Base-by-base conservation (phyloP, 2,888 invertebrate species). In the Pachliopta kotzebuea region DNA sequence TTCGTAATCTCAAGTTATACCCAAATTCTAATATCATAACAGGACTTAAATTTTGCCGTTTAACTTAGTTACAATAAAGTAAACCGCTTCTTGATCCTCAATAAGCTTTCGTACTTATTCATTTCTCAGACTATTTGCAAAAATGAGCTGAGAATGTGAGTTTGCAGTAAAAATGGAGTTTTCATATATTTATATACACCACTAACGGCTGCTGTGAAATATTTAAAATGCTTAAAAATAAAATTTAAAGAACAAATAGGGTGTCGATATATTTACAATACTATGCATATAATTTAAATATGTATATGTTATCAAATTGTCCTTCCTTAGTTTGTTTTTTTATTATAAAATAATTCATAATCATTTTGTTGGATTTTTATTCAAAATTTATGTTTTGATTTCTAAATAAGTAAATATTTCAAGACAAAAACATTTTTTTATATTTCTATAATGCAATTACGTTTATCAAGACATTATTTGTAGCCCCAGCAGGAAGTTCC, bases 401-500 rank as follows among this genome's bases (percentile, higher is more conserved):
- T 42, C 3, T 9, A 8, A 45, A 45, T 45, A 6, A 6, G 18
- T n/a, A n/a, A 45, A 7, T 45, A 45, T n/a, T 45, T 45, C 45
- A 18, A 18, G 4, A 6, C 6, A 8, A n/a, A n/a, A 45, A 6
- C 45, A n/a, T 45, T 45, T 45, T 45, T 6, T 2, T 7, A 18
- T n/a, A n/a, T 45, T 45, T n/a, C 45, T 45, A 45, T 45, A 45
- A 45, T 45, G n/a, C 9, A 54, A 50, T 23, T 55, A 55, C 49
- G 1, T 29, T 55, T 55, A 9, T 17, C 29, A 1, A 73, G 72
- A 76, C 76, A 78, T 79, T 76, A 82, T 80, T 84, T 79, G 74
- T 76, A 77, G 73, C 73, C 72, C 72, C 72, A 70, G 69, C 75
- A 76, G 77, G 74, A 80, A 80, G 76, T 76, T 70, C 73, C 72